Evolutionary conservation across 2,888 invertebrate genomes (phyloP).

Genomic region (Oegoconia quadripuncta): DNA sequence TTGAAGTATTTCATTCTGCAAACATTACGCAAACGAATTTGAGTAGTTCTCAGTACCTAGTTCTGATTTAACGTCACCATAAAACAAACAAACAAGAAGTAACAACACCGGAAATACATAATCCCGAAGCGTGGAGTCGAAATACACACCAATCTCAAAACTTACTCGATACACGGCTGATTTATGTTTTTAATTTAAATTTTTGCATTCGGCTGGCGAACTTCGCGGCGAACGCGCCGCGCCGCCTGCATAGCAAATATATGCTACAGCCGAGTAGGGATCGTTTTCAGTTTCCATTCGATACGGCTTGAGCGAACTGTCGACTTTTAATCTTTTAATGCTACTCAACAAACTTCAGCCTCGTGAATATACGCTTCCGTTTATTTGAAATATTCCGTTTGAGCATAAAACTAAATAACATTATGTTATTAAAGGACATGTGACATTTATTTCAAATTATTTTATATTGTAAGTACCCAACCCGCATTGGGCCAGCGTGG

Average conservation of each 20-base stretch:
- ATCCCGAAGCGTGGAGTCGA: constrained; percentile 55
- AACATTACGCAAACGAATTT: not conserved
- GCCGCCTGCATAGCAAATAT: constrained; percentile 76
- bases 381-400: constrained; percentile 38
- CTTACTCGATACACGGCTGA: constrained; percentile 77
- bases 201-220: constrained; percentile 77
- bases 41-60: not conserved
- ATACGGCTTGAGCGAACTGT: constrained; percentile 69
- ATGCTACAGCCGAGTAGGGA: constrained; percentile 62
- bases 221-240: constrained; percentile 60
- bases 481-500: too few relatives aligned
- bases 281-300: constrained; percentile 67
- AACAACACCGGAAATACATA: constrained; percentile 41
- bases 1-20: constrained; percentile 15
- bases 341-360: constrained; percentile 69
- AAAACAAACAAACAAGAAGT: constrained; percentile 31
- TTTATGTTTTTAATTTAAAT: constrained; percentile 81
- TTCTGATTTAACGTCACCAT: constrained; percentile 3
- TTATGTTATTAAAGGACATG: not conserved
- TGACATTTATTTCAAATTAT: not conserved
- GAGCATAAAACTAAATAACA: not conserved
- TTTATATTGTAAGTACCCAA: not conserved
- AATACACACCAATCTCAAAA: constrained; percentile 73
- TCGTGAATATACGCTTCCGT: constrained; percentile 41
- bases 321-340: constrained; percentile 78